Base-by-base conservation (phyloP, 2,888 invertebrate genomes). In the Pseudococcus viburni region DNA sequence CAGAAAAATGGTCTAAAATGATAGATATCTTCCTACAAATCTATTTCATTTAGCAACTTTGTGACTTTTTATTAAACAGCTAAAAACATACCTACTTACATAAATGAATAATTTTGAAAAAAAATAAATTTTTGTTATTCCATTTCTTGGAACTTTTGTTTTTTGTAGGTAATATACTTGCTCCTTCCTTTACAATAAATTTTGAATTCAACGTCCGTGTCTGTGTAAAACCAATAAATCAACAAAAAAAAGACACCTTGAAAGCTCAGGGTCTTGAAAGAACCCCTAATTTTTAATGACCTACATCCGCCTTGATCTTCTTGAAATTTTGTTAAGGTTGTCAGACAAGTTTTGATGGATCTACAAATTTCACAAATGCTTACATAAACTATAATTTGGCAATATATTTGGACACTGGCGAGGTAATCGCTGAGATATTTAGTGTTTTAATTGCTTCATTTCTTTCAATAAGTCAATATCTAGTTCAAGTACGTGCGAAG, bases 401-500 rank as follows among this genome's bases (percentile, higher is more conserved):
- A 33, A 73, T 73, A 33, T 33, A 39, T 33, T 73, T 33, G 73
- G 73, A 15, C 33, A 33, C 1, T 33, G 73, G 33, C 73, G n/a
- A 73, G 33, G 73, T 73, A 26, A 26, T 73, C 33, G 5, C 3
- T 7, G 7, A n/a, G 22, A 59, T 73, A 26, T 73, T 12, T 12
- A 68, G 26, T 59, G n/a, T 7, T 64, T 64, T 64, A 64, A 64
- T 64, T 64, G 22, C 7, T 22, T 22, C 0, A n/a, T 55, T 64
- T 64, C 64, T 64, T 19, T 19, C 9, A 64, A 64, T 22, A 19
- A 64, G 19, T 64, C 19, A 64, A 22, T 64, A 64, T 64, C 22
- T 64, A 64, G 64, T 64, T 64, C 64, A 64, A 64, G 64, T 22
- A 22, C 59, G 8, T n/a, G n/a, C n/a, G n/a, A n/a, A n/a, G n/a